Conservation (phyloP, 2,797 vertebrate genomes). For the Glossophaga mutica region DNA sequence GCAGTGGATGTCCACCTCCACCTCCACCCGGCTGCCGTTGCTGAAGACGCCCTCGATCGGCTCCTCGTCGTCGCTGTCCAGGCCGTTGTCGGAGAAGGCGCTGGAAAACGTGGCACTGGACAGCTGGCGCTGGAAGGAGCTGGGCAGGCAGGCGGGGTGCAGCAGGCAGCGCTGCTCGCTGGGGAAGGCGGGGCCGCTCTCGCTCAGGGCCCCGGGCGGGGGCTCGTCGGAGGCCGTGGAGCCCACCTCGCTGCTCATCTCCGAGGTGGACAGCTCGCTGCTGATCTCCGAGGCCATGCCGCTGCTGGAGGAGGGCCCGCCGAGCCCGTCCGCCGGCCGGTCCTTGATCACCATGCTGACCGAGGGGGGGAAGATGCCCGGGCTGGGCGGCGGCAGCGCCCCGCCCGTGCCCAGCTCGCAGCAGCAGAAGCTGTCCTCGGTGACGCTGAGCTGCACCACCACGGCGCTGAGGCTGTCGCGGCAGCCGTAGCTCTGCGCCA, state of each 20-base stretch:
- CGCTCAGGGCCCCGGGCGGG: constrained; percentile 83
- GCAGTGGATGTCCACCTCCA: constrained; percentile 95
- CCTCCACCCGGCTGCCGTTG: constrained; percentile 95
- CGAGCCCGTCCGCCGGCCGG: constrained; percentile 84
- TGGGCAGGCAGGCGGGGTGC: constrained; percentile 87
- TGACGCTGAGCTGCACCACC: constrained; percentile 96
- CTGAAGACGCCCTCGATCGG: constrained; percentile 96
- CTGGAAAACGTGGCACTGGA: constrained; percentile 98
- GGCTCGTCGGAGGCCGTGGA: constrained; percentile 97
- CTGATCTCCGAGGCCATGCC: constrained; percentile 93
- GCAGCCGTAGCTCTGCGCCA: constrained; percentile 97
- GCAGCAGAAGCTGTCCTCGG: constrained; percentile 97
- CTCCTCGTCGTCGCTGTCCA: constrained; percentile 97
- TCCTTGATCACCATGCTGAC: constrained; percentile 88
- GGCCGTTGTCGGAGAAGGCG: constrained; percentile 95
- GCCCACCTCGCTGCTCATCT: constrained; percentile 99
- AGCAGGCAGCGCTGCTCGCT: constrained; percentile 89
- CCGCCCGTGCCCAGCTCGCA: constrained; percentile 86
- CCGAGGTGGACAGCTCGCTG: constrained; percentile 97
- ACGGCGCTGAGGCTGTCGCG: constrained; percentile 95
- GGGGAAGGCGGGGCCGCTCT: constrained; percentile 84
- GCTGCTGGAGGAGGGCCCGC: constrained; percentile 93
- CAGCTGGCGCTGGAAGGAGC: constrained; percentile 94
- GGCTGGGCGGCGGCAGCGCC: constrained; percentile 88
- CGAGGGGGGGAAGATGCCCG: constrained; percentile 87